Base-by-base conservation (phyloP, 2,113 vertebrate species). In the Polypterus bichir region DNA sequence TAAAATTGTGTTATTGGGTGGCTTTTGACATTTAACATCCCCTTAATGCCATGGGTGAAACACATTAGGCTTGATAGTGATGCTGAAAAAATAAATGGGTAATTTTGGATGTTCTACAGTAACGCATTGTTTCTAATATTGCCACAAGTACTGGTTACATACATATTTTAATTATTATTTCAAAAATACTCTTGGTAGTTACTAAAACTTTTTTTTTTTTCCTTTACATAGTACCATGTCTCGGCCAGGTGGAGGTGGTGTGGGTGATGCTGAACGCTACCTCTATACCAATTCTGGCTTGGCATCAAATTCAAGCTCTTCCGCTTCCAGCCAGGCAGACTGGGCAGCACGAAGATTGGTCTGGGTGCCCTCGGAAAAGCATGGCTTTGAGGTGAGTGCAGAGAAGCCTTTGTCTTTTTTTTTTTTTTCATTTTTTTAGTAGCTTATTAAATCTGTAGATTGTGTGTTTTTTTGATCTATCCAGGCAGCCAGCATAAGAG, bases 351-450 rank as follows among this genome's bases (percentile, higher is more conserved):
- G 86, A 70, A 75, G 82, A 66, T 82, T 89, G 48, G 83, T 88
- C 64, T 89, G 86, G 86, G 86, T 89, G 68, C 84, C 86, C 1
- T 88, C 86, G 2, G 86, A 88, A 74, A 88, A 87, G 67, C 83
- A 86, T 49, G 86, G 86, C 44, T 89, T 87, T 55, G 86, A 87
- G 80, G 86, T 88, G 71, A 81, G 77, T 62, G 59, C 46, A 49
- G 5, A 44, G 8, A 4, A 47, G 5, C 8, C 9, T 62, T 7
- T 62, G 6, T 62, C 9, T 44, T 3, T 45, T 45, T 54, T 3
- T 44, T 3, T 45, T 45, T 61, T 5, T 48, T 46, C 49, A 48
- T 60, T 46, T 48, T 60, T 9, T 27, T 27, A 27, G 27, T 27
- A 27, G 2, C 27, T 27, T 27, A 27, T 27, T 52, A 49, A 5